A percentile compares a stretch with the other conserved stretches of the same genome.
Conservation (phyloP, 2,888 invertebrate species). For the Calameuta filiformis region DNA sequence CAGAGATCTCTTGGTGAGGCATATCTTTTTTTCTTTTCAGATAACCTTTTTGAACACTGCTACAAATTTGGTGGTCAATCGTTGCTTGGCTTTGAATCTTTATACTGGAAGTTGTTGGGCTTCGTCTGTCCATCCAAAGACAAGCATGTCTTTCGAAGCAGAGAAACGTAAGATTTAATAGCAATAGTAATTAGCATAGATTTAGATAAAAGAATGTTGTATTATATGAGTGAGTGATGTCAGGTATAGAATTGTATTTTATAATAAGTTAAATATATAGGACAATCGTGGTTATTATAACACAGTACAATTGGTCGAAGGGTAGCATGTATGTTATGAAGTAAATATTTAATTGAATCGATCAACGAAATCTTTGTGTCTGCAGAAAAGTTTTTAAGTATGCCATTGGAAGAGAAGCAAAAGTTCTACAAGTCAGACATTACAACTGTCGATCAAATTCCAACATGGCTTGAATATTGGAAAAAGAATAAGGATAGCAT, state of each 20-base stretch:
- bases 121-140: not conserved
- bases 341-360: not conserved
- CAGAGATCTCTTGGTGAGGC: not conserved
- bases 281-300: not conserved
- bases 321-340: not conserved
- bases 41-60: not conserved
- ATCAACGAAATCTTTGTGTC: not conserved
- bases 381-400: constrained; percentile 66
- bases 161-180: constrained; percentile 46
- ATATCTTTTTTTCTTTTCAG: not conserved
- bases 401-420: constrained; percentile 70
- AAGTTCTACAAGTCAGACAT: constrained; percentile 66
- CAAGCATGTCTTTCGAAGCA: constrained; percentile 43
- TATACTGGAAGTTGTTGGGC: not conserved
- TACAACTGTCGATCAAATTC: constrained; percentile 66
- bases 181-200: not conserved
- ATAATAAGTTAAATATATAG: not conserved
- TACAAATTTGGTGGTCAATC: not conserved
- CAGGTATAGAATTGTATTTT: no score
- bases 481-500: constrained; percentile 59
- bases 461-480: constrained; percentile 71
- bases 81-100: not conserved
- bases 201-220: not conserved
- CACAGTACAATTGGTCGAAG: not conserved
- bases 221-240: not conserved